Conservation (phyloP, 2,888 invertebrate species). For the Pristionchus japonicus region DNA sequence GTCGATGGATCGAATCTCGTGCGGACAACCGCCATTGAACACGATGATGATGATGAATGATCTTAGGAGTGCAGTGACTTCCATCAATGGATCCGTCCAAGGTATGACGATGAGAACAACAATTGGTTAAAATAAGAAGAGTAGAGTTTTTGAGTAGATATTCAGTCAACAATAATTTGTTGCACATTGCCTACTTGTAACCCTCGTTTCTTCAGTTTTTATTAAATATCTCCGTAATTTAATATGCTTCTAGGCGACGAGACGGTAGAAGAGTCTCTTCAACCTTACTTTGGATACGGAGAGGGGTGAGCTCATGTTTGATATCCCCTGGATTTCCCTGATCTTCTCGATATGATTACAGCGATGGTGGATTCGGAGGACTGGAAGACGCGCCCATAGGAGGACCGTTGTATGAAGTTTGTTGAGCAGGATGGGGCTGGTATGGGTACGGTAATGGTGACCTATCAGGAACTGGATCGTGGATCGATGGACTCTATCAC, state of each 20-base stretch:
- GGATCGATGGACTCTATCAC: not conserved
- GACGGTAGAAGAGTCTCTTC: constrained; percentile 13
- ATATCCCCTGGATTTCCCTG: not conserved
- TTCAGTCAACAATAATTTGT: too few species aligned
- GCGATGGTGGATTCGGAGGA: constrained; percentile 43
- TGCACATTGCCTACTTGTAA: too few species aligned
- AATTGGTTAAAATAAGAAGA: too few species aligned
- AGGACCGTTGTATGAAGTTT: not conserved
- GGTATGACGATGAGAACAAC: too few species aligned
- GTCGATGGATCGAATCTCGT: constrained; percentile 39
- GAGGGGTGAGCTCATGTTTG: constrained; percentile 30
- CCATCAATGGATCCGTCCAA: constrained; percentile 24
- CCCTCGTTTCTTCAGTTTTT: too few species aligned
- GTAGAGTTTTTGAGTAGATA: too few species aligned
- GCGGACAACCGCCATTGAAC: constrained; percentile 29
- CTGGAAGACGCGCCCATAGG: constrained; percentile 29
- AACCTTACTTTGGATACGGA: constrained; percentile 44
- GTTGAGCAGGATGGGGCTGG: too few species aligned
- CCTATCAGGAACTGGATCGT: not conserved
- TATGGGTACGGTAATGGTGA: not conserved
- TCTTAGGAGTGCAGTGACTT: not conserved
- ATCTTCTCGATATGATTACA: constrained; percentile 1
- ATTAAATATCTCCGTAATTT: too few species aligned
- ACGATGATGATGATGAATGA: constrained; percentile 37
- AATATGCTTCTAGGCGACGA: constrained; percentile 26